phyloP scores from a whole-genome alignment of 2,797 vertebrate genomes.

The Avahi laniger region DNA sequence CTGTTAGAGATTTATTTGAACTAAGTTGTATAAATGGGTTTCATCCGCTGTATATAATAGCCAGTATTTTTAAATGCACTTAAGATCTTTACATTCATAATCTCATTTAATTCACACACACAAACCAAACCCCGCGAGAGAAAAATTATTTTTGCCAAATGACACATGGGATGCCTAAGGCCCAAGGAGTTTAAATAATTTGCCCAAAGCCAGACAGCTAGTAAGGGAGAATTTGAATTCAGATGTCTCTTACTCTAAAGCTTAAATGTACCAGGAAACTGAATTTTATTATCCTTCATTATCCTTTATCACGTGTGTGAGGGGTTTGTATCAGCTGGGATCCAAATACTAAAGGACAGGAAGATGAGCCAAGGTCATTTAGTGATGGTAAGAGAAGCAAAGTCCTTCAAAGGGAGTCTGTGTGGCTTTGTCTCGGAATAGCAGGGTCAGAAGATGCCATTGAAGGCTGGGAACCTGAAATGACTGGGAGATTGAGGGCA shows the following conservation, averaged over 20 bases:
- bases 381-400: neutral
- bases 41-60: slow-evolving; percentile 30
- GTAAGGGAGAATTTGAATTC: slow-evolving; percentile 35
- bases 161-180: neutral
- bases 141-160: slow-evolving; percentile 43
- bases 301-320: neutral
- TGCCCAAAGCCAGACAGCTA: slow-evolving; percentile 14
- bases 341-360: neutral
- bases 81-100: slow-evolving; percentile 8
- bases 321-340: neutral
- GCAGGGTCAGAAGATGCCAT: neutral
- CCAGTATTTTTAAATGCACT: slow-evolving; percentile 14
- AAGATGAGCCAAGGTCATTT: neutral
- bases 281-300: slow-evolving; percentile 38
- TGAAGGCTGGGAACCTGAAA: neutral
- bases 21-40: neutral
- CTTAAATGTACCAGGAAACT: slow-evolving; percentile 25
- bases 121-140: neutral
- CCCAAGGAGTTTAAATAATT: slow-evolving; percentile 30
- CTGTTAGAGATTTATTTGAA: neutral
- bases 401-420: neutral
- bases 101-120: neutral
- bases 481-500: neutral
- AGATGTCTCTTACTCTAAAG: neutral
- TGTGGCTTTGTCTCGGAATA: neutral